phyloP scores from a whole-genome alignment of 2,797 vertebrate genomes.

The Neopelma chrysocephalum region DNA sequence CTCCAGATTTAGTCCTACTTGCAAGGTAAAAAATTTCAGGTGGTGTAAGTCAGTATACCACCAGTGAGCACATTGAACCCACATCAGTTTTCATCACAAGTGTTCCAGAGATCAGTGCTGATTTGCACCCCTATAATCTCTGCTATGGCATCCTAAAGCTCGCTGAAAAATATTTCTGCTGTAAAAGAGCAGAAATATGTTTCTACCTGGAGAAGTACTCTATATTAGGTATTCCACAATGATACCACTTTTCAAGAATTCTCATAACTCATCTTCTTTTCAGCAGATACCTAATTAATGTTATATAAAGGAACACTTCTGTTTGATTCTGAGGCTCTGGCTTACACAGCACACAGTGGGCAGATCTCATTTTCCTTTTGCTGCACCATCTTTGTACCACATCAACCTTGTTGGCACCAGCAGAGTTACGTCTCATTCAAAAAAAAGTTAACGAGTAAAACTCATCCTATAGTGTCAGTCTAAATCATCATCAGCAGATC shows the following conservation, averaged over 20 bases:
- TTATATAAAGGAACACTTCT: neutral
- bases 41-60: neutral
- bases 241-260: neutral
- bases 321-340: neutral
- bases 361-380: neutral
- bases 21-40: neutral
- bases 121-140: neutral
- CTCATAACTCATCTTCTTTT: neutral
- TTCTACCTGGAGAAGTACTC: neutral
- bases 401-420: rapidly evolving
- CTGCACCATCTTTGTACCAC: neutral
- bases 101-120: neutral
- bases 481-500: neutral
- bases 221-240: neutral
- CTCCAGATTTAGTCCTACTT: neutral
- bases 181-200: neutral
- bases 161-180: neutral
- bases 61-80: neutral
- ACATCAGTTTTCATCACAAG: neutral
- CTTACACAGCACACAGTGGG: rapidly evolving
- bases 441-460: neutral
- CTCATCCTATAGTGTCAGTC: rapidly evolving
- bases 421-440: neutral
- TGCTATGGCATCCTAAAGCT: neutral
- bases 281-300: slow-evolving; percentile 22